These are phyloP conservation scores for Smutsia temminckii DNA, from an alignment of 2,797 vertebrate genomes.

Conservation along the genomic window DNA sequence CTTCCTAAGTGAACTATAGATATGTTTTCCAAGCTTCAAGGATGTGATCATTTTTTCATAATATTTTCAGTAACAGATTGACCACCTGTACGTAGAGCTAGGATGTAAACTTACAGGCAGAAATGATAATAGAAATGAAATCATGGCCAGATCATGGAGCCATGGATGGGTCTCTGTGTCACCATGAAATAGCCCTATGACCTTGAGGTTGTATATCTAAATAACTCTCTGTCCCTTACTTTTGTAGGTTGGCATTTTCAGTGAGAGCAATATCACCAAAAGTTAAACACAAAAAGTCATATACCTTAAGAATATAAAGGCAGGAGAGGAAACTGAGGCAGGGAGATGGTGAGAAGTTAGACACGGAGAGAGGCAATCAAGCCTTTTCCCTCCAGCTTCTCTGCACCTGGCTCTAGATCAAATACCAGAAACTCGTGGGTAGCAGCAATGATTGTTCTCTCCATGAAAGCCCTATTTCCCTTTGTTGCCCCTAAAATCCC, in stretches of 20 bases:
- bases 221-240: background rate
- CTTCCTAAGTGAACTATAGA: background rate
- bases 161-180: background rate
- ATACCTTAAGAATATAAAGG: background rate
- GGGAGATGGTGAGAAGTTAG: background rate
- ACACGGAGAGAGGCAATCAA: background rate
- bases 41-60: background rate
- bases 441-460: background rate
- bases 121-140: conserved; percentile 11
- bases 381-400: background rate
- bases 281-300: background rate
- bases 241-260: background rate
- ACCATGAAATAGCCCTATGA: background rate
- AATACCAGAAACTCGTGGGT: background rate
- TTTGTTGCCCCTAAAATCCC: background rate
- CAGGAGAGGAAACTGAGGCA: background rate
- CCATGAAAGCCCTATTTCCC: background rate
- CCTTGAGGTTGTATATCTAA: background rate
- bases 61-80: background rate
- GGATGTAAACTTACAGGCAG: background rate
- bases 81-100: background rate
- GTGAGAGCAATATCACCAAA: background rate
- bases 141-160: background rate
- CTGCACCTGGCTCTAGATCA: background rate
- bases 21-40: background rate